These are phyloP conservation scores for Desoria tigrina DNA, from an alignment of 2,888 invertebrate species.

Conservation along the genomic window DNA sequence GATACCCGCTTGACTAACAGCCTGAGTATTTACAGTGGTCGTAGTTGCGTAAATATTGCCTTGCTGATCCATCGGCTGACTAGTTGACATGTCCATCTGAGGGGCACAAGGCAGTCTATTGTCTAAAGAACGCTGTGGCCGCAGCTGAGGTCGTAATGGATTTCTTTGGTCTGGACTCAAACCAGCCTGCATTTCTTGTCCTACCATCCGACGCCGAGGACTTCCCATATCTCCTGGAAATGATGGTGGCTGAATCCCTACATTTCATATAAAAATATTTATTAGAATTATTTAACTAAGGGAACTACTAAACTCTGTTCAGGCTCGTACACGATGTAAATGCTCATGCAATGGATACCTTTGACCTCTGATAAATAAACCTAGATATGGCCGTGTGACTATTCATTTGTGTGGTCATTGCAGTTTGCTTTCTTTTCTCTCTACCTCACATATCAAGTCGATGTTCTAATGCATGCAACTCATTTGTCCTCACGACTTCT, in stretches of 20 bases:
- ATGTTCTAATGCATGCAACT: too few species aligned
- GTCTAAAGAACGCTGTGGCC: conserved; percentile 52
- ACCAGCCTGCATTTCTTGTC: conserved; percentile 41
- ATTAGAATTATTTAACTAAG: background rate
- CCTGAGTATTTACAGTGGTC: conserved; percentile 47
- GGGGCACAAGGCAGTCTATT: conserved; percentile 49
- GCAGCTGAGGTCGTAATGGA: conserved; percentile 49
- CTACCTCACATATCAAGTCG: too few species aligned
- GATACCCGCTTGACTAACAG: conserved; percentile 26
- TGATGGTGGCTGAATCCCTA: conserved; percentile 45
- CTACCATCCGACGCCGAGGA: conserved; percentile 46
- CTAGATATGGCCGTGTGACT: too few species aligned
- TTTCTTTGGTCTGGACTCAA: conserved; percentile 42
- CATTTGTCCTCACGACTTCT: too few species aligned
- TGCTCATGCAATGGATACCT: too few species aligned
- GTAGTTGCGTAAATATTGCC: conserved; percentile 39
- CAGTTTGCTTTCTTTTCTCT: too few species aligned
- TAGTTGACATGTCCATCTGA: conserved; percentile 25
- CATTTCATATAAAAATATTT: background rate
- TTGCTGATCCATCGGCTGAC: conserved; percentile 36
- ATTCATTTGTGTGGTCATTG: too few species aligned
- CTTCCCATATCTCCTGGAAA: conserved; percentile 40
- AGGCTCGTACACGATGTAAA: too few species aligned
- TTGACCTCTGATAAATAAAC: too few species aligned
- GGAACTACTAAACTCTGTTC: too few species aligned